Percentiles rank a stretch among this genome's conserved stretches.
Conservation (phyloP, 2,113 vertebrate genomes). For the Sturnira hondurensis region DNA sequence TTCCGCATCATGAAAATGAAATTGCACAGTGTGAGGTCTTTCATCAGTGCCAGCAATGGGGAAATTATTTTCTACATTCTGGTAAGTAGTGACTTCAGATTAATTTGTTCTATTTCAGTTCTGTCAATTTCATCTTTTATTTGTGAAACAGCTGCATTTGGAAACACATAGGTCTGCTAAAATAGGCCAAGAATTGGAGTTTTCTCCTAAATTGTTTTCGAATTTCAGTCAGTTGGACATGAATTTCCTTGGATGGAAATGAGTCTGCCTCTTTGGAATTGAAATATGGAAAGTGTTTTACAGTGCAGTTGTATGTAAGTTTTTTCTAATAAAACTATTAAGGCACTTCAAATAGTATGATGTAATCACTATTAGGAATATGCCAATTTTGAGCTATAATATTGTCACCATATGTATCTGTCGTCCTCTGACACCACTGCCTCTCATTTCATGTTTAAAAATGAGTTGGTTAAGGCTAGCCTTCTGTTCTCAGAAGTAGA, state of each 20-base stretch:
- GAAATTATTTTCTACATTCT: slow-evolving; percentile 95
- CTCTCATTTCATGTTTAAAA: neutral
- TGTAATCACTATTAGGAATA: neutral
- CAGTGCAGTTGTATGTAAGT: neutral
- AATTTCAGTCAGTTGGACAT: no score
- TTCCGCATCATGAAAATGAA: slow-evolving; percentile 98
- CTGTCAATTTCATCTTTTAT: neutral
- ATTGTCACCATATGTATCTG: no score
- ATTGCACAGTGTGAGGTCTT: slow-evolving; percentile 94
- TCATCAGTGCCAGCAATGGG: slow-evolving; percentile 93
- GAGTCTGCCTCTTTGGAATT: neutral
- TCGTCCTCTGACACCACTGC: neutral
- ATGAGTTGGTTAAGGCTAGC: neutral
- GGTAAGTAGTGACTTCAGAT: slow-evolving; percentile 80
- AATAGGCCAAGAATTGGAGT: neutral
- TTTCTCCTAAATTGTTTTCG: neutral
- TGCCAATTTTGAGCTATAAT: neutral
- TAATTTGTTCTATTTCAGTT: fast-evolving
- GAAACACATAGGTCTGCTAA: neutral
- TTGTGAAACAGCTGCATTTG: neutral
- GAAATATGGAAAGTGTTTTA: neutral
- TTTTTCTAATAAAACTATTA: neutral
- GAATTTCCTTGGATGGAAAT: neutral
- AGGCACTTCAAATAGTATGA: neutral
- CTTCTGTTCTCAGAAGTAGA: neutral